Conservation (phyloP, 2,888 invertebrate genomes). For the Malthinus flaveolus region DNA sequence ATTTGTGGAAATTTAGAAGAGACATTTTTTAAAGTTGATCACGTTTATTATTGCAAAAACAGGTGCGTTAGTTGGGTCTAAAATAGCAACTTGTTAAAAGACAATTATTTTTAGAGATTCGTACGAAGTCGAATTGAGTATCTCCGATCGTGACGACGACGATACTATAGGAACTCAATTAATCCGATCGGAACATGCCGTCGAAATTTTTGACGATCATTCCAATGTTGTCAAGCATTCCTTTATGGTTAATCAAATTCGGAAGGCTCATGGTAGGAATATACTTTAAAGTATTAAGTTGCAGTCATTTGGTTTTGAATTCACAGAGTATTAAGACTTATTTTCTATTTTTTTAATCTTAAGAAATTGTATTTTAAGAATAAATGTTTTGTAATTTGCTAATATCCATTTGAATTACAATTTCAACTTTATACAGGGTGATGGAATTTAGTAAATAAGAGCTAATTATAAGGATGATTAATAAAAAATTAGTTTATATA, state of each 20-base stretch:
- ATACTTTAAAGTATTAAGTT: not conserved
- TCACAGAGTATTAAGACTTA: not conserved
- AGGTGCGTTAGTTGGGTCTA: not conserved
- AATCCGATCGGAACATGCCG: conserved; percentile 5
- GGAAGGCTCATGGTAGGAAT: conserved; percentile 14
- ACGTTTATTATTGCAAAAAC: not conserved
- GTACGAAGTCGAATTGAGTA: conserved; percentile 12
- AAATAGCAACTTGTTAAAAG: not conserved
- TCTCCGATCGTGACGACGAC: not conserved
- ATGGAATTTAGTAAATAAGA: no score
- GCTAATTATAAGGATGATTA: no score
- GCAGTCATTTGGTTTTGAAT: not conserved
- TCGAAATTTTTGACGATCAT: conserved; percentile 2
- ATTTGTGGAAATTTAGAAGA: conserved; percentile 10
- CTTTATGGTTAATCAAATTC: conserved; percentile 10
- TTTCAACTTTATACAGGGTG: no score
- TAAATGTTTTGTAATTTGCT: no score
- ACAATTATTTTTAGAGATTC: conserved; percentile 15
- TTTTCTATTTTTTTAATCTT: not conserved
- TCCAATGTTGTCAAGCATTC: not conserved
- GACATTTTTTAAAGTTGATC: not conserved
- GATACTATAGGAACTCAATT: conserved; percentile 12
- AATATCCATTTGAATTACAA: no score
- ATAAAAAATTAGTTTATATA: no score
- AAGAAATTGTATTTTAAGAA: no score